Evolutionary conservation across 2,113 vertebrate genomes (phyloP).

Genomic region (Hymenochirus boettgeri): DNA sequence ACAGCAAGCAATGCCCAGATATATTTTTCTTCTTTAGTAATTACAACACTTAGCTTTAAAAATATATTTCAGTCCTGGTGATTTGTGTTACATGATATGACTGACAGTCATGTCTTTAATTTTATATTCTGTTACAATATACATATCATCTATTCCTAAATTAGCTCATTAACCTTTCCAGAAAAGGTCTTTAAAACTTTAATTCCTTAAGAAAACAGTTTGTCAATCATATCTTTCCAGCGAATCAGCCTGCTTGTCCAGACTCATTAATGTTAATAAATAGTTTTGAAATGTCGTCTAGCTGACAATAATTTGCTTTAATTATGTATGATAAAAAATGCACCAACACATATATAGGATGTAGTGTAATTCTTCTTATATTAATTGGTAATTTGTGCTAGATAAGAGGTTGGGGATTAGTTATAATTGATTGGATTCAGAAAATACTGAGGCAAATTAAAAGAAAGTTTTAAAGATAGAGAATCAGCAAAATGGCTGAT

Average conservation of each 20-base stretch:
- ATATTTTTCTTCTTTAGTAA: no score
- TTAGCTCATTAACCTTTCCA: conserved; percentile 35
- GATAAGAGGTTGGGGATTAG: background rate
- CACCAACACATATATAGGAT: background rate
- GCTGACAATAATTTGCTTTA: conserved; percentile 21
- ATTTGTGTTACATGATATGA: no score
- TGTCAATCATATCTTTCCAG: conserved; percentile 23
- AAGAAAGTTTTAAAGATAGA: background rate
- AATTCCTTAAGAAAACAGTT: conserved; percentile 36
- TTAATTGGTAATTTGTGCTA: conserved; percentile 1
- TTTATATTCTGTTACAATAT: conserved; percentile 20
- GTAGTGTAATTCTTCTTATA: background rate
- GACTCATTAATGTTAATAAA: conserved; percentile 36
- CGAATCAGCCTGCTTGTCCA: conserved; percentile 26
- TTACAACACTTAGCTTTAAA: no score
- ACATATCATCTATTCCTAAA: conserved; percentile 34
- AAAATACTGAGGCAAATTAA: background rate
- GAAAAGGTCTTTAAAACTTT: conserved; percentile 27
- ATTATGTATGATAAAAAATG: conserved; percentile 25
- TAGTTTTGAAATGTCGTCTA: conserved; percentile 16
- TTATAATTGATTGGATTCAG: conserved; percentile 3
- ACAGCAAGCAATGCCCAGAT: no score
- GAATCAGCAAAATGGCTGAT: background rate
- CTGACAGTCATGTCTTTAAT: conserved; percentile 15
- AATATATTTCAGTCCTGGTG: no score